Percentiles rank a stretch among this genome's conserved stretches.
These are phyloP conservation scores for Arge pagana DNA, from an alignment of 2,888 invertebrate genomes.

Conservation along the genomic window DNA sequence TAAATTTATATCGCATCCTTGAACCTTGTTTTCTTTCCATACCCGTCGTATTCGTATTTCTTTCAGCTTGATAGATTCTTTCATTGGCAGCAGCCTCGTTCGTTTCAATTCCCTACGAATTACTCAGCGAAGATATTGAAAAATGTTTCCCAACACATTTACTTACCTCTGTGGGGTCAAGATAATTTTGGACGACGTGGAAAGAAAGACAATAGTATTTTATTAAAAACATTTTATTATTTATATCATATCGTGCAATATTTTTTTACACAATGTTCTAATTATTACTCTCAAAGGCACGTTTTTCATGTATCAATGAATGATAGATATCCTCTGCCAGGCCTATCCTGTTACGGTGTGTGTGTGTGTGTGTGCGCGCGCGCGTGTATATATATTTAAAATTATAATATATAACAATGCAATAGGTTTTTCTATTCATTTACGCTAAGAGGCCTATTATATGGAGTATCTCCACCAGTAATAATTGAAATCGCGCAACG, in stretches of 20 bases:
- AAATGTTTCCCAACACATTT: too few relatives aligned
- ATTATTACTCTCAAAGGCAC: conserved; percentile 57
- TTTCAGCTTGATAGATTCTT: too few relatives aligned
- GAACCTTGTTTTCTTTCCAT: too few relatives aligned
- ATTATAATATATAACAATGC: conserved; percentile 11
- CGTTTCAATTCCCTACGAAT: too few relatives aligned
- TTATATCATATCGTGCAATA: conserved; percentile 53
- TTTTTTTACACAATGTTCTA: conserved; percentile 48
- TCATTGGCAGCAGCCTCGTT: too few relatives aligned
- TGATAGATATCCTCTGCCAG: conserved; percentile 4
- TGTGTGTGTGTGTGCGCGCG: too few relatives aligned
- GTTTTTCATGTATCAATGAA: conserved; percentile 41
- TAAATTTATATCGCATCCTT: too few relatives aligned
- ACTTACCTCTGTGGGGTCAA: too few relatives aligned
- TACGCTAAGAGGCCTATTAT: conserved; percentile 7
- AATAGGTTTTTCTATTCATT: conserved; percentile 5
- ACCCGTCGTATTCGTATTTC: too few relatives aligned
- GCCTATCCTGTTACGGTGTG: conserved; percentile 14
- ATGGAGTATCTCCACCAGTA: neutral
- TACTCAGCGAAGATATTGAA: too few relatives aligned
- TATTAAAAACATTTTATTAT: conserved; percentile 55
- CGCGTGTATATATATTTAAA: too few relatives aligned
- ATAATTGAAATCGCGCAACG: conserved; percentile 2
- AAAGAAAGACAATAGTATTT: conserved; percentile 28
- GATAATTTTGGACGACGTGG: neutral